A percentile compares a stretch with the other conserved stretches of the same genome.
Evolutionary conservation across 2,797 vertebrate species (phyloP).

Genomic region (Peromyscus melanophrys): DNA sequence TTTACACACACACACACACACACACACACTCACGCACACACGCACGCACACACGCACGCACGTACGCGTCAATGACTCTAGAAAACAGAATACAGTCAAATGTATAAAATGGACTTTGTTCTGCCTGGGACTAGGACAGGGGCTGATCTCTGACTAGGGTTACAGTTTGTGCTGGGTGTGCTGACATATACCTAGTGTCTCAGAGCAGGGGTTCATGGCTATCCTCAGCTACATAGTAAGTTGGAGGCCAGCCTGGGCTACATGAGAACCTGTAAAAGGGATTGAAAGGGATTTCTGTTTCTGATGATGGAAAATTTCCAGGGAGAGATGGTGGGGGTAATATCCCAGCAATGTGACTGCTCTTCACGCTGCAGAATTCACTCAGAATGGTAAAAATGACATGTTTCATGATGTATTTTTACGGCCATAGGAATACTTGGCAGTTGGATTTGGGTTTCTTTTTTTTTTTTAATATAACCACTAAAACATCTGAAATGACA

Average conservation of each 20-base stretch:
- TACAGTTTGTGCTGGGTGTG: background rate
- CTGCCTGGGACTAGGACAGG: background rate
- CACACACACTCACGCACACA: too few relatives aligned
- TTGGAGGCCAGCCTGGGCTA: background rate
- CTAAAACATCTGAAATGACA: background rate
- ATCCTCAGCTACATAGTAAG: background rate
- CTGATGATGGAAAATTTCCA: background rate
- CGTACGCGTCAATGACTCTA: background rate
- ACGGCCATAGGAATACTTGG: background rate
- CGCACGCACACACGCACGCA: background rate
- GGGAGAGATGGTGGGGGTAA: background rate
- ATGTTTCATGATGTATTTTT: background rate
- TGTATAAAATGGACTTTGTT: background rate
- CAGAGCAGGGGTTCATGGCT: background rate
- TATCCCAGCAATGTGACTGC: background rate
- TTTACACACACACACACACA: background rate
- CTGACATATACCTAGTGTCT: background rate
- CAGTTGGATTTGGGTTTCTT: background rate
- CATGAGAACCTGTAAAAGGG: background rate
- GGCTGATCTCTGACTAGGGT: background rate
- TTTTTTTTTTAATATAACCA: background rate
- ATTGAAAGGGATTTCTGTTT: background rate
- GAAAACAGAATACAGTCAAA: background rate
- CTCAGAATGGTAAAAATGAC: background rate
- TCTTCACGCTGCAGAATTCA: background rate